phyloP scores from a whole-genome alignment of 1,140 invertebrate genomes.

The Lethocerus indicus region DNA sequence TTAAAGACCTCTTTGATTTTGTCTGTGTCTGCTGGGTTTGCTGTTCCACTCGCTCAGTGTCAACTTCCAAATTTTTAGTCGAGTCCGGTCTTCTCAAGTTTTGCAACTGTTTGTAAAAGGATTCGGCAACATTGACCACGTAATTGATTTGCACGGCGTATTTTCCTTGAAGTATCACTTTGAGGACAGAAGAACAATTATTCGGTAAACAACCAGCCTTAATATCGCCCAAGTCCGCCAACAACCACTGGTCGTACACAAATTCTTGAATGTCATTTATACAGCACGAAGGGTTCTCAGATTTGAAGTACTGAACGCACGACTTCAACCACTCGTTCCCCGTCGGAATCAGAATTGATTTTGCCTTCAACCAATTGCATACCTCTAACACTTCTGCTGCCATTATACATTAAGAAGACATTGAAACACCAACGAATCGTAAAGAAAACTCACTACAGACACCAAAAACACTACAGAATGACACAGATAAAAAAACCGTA shows the following conservation, averaged over 20 bases:
- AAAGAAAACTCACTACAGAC: no score
- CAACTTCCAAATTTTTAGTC: slow-evolving; percentile 10
- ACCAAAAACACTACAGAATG: no score
- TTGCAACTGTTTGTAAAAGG: slow-evolving; percentile 43
- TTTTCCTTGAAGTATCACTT: slow-evolving; percentile 27
- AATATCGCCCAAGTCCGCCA: slow-evolving; percentile 39
- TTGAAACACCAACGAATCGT: no score
- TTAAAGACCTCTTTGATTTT: slow-evolving; percentile 31
- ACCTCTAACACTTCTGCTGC: slow-evolving; percentile 1
- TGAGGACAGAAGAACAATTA: slow-evolving; percentile 26
- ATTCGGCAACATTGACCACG: slow-evolving; percentile 30
- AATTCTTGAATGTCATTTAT: slow-evolving; percentile 20
- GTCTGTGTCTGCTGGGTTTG: slow-evolving; percentile 24
- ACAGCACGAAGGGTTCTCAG: slow-evolving; percentile 14
- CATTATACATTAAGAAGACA: neutral
- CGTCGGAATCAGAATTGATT: slow-evolving; percentile 10
- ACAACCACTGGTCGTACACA: slow-evolving; percentile 37
- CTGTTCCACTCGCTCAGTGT: slow-evolving; percentile 29
- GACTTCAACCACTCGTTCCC: slow-evolving; percentile 22
- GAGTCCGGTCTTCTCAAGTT: slow-evolving; percentile 33
- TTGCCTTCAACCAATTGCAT: slow-evolving; percentile 10
- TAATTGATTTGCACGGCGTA: slow-evolving; percentile 38
- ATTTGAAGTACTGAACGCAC: slow-evolving; percentile 23
- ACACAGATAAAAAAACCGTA: no score
- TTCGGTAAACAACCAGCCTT: slow-evolving; percentile 34